Conservation (phyloP, 2,888 invertebrate species). For the Drosophila siamana region DNA sequence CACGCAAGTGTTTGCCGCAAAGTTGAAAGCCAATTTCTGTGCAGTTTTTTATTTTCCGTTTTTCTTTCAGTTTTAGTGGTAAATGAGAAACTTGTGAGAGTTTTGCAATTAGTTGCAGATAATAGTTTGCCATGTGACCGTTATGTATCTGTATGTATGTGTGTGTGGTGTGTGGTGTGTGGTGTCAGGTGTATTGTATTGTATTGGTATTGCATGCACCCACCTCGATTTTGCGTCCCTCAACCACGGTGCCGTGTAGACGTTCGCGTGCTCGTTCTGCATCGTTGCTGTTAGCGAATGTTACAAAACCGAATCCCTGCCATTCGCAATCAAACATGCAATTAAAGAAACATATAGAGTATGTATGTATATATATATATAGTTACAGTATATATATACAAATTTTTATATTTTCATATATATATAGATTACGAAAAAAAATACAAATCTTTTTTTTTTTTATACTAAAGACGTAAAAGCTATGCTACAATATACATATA, state of each 20-base stretch:
- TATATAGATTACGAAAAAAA: constrained; percentile 13
- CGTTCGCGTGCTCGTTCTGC: constrained; percentile 99
- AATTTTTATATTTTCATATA: constrained; percentile 13
- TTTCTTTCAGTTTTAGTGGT: constrained; percentile 21
- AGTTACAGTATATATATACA: constrained; percentile 18
- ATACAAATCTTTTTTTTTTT: constrained; percentile 7
- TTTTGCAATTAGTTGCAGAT: constrained; percentile 64
- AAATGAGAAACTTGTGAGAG: constrained; percentile 53
- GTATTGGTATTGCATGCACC: constrained; percentile 91
- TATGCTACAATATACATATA: constrained; percentile 47
- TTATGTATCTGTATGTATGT: constrained; percentile 30
- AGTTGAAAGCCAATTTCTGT: constrained; percentile 52
- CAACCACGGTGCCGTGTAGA: constrained; percentile 99
- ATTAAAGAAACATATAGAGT: constrained; percentile 81
- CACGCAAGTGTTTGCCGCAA: constrained; percentile 55
- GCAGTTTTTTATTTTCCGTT: constrained; percentile 3
- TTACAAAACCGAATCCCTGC: constrained; percentile 99
- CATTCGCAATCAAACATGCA: constrained; percentile 82
- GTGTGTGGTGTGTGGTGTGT: constrained; percentile 34
- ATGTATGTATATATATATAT: constrained; percentile 61
- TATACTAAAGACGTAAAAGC: constrained; percentile 24
- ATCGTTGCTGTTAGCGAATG: constrained; percentile 99
- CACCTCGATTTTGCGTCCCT: constrained; percentile 99
- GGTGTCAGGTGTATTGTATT: constrained; percentile 41
- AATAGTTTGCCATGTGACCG: constrained; percentile 51